Percentiles rank a stretch among this genome's conserved stretches.
These are phyloP conservation scores for Lerista edwardsae DNA, from an alignment of 2,797 vertebrate species.

Conservation along the genomic window DNA sequence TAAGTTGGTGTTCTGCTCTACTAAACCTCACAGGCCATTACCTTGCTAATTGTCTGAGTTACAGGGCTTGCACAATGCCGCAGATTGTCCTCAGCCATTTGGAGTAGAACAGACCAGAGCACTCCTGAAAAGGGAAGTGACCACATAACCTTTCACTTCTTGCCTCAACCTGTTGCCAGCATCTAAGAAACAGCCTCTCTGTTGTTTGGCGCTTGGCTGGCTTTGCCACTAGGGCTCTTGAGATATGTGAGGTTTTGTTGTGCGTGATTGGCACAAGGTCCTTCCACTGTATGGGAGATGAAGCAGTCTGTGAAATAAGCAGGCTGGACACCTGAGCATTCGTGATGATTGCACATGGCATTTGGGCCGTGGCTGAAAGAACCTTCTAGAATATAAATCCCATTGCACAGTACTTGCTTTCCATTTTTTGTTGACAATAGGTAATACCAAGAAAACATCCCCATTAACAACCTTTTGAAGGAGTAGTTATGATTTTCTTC, in stretches of 20 bases:
- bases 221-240: conserved; percentile 45
- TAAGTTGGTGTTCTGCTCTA: conserved; percentile 68
- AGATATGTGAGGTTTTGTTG: conserved; percentile 24
- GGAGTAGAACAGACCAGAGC: conserved; percentile 62
- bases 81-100: conserved; percentile 69
- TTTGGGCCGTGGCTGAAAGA: neutral
- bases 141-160: conserved; percentile 57
- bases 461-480: neutral
- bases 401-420: neutral
- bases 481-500: neutral
- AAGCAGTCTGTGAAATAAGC: neutral
- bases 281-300: neutral
- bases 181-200: conserved; percentile 58
- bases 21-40: conserved; percentile 71
- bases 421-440: neutral
- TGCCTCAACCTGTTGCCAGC: conserved; percentile 56
- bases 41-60: conserved; percentile 72
- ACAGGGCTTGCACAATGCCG: conserved; percentile 66
- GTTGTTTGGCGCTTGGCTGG: conserved; percentile 58
- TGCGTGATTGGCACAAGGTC: conserved; percentile 19
- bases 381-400: neutral
- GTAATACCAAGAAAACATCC: neutral
- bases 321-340: no score
- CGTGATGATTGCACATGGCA: neutral
- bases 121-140: conserved; percentile 60